Evolutionary conservation across 2,888 invertebrate genomes (phyloP).

Genomic region (Hydraecia micacea): DNA sequence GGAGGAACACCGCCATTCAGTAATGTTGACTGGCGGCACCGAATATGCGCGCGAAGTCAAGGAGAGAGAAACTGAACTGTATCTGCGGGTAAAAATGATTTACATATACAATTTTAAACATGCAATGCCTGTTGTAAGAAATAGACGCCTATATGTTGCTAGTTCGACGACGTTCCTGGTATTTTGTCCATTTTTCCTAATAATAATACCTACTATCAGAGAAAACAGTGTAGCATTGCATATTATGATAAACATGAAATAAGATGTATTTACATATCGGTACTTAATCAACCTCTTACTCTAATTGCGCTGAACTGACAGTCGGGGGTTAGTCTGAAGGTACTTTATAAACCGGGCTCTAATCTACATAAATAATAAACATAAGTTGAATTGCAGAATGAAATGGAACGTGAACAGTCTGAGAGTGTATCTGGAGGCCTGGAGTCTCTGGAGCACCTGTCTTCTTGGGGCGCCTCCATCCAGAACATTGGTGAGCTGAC

Average conservation of each 20-base stretch:
- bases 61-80: conserved; percentile 77
- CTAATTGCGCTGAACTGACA: not conserved
- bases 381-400: conserved; percentile 73
- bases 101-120: not conserved
- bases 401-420: conserved; percentile 73
- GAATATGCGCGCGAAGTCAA: conserved; percentile 82
- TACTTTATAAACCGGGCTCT: not conserved
- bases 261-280: not conserved
- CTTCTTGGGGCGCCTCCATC: conserved; percentile 73
- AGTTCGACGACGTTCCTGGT: not conserved
- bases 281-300: not conserved
- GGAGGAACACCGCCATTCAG: conserved; percentile 80
- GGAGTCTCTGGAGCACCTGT: conserved; percentile 83
- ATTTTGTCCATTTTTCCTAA: not conserved
- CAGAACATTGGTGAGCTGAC: conserved; percentile 78
- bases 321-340: not conserved
- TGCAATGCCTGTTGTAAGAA: not conserved
- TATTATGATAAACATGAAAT: not conserved
- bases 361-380: not conserved
- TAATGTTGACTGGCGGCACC: conserved; percentile 75
- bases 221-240: conserved; percentile 6
- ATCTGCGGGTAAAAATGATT: conserved; percentile 76
- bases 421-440: conserved; percentile 78
- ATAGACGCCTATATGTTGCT: not conserved
- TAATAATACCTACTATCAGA: not conserved